Conservation (phyloP, 2,113 vertebrate species). For the Austrofundulus limnaeus region DNA sequence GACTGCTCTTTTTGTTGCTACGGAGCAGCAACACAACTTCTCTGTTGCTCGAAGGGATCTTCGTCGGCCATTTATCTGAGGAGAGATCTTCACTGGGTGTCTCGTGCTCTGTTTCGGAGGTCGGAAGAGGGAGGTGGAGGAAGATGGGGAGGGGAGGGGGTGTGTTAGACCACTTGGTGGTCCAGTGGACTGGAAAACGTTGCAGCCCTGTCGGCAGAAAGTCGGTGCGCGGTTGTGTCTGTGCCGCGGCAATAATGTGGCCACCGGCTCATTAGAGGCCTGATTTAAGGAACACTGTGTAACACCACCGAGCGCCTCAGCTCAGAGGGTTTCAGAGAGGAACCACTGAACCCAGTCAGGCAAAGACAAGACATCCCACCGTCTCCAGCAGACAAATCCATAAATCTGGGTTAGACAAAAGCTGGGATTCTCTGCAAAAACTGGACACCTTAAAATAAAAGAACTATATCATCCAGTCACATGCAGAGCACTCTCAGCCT, state of each 20-base stretch:
- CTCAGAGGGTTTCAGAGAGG: slow-evolving; percentile 41
- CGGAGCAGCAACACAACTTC: slow-evolving; percentile 32
- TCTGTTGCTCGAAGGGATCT: slow-evolving; percentile 49
- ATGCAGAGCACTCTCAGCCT: slow-evolving; percentile 48
- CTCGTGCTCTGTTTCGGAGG: slow-evolving; percentile 42
- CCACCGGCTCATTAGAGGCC: slow-evolving; percentile 70
- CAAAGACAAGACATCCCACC: slow-evolving; percentile 27
- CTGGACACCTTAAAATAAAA: slow-evolving; percentile 17
- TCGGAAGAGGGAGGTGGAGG: neutral
- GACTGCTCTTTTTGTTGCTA: slow-evolving; percentile 24
- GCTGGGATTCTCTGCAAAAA: slow-evolving; percentile 28
- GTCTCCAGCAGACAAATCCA: slow-evolving; percentile 49
- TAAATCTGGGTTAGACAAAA: slow-evolving; percentile 49
- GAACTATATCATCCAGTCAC: slow-evolving; percentile 34
- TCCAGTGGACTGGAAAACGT: slow-evolving; percentile 76
- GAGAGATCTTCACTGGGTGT: slow-evolving; percentile 55
- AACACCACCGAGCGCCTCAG: slow-evolving; percentile 30
- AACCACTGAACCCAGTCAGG: slow-evolving; percentile 38
- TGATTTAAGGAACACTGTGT: slow-evolving; percentile 58
- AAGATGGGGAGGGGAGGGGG: slow-evolving; percentile 6
- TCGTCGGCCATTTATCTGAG: slow-evolving; percentile 50
- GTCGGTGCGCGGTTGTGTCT: slow-evolving; percentile 50
- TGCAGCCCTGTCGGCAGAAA: slow-evolving; percentile 59
- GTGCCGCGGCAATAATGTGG: slow-evolving; percentile 60
- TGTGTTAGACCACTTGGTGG: slow-evolving; percentile 60